Percentiles rank a stretch among this genome's conserved stretches.
Evolutionary conservation across 2,888 invertebrate genomes (phyloP).

Genomic region (Cryptophagus acutangulus): DNA sequence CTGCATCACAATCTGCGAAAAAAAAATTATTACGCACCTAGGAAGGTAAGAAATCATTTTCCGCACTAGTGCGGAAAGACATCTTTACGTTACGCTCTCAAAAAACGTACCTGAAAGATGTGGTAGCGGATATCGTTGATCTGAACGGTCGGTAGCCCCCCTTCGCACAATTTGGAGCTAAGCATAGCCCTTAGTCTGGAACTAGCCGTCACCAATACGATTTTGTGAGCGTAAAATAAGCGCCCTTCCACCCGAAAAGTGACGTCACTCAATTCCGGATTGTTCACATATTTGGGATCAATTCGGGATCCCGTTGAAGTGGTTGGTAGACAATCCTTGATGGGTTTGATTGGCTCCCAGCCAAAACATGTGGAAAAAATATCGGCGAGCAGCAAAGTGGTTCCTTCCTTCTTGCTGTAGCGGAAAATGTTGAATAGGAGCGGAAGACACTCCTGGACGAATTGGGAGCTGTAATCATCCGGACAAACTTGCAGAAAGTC

Average conservation of each 20-base stretch:
- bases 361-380: slow-evolving; percentile 87
- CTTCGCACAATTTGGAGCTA: slow-evolving; percentile 67
- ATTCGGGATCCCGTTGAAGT: slow-evolving; percentile 68
- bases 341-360: slow-evolving; percentile 75
- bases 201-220: slow-evolving; percentile 87
- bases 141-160: slow-evolving; percentile 78
- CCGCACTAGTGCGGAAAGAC: background rate
- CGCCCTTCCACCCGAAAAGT: slow-evolving; percentile 88
- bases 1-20: slow-evolving; percentile 79
- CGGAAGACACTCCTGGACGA: slow-evolving; percentile 85
- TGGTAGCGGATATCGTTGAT: slow-evolving; percentile 90
- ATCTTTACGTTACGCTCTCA: background rate
- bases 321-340: slow-evolving; percentile 63
- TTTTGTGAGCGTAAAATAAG: slow-evolving; percentile 90
- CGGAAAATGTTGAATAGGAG: slow-evolving; percentile 84
- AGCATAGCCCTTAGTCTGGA: slow-evolving; percentile 82
- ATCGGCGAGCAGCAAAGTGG: slow-evolving; percentile 78
- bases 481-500: slow-evolving; percentile 88
- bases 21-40: background rate
- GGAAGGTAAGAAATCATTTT: no score
- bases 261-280: slow-evolving; percentile 87
- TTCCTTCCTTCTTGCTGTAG: slow-evolving; percentile 89
- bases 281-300: slow-evolving; percentile 91
- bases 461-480: slow-evolving; percentile 83
- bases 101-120: slow-evolving; percentile 74